Base-by-base conservation (phyloP, 2,797 vertebrate species). In the Sebastes alutus region DNA sequence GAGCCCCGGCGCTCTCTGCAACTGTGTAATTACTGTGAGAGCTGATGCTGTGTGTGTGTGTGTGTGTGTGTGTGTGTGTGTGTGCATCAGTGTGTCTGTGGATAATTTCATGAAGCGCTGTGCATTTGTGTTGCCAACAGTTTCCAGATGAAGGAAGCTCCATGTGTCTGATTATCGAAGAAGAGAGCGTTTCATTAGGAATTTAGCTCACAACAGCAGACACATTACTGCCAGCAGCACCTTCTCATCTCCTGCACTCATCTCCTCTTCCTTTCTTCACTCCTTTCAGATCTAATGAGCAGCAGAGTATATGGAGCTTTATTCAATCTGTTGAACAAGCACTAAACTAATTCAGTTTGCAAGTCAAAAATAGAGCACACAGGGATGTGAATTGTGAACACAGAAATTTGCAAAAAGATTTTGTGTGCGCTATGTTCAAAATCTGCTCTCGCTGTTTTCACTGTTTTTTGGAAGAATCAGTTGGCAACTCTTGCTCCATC, bases 21-120 rank as follows among this genome's bases (percentile, higher is more conserved):
- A 72, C 92, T 94, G 89, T 93, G 93, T 95, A 96, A 96, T 98
- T 96, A 96, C 94, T 91, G 92, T 54, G 86, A 92, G 84, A 87
- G 92, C 90, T 90, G 92, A 89, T 85, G 80, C 87, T 88, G 81
- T 82, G 85, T 88, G 63, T 78, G 81, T 78, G 87, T 71, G 55
- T 58, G 56, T 58, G 23, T 82, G 69, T 94, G 95, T 27, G 27
- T 82, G 85, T 88, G 81, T 82, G 87, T 82, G 70, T 94, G 95
- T 35, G 35, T 13, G 35, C 88, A 92, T 94, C 85, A 91, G 89
- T 92, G 91, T 95, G 95, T 95, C 95, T 93, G 88, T 91, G 95
- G 85, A 94, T 93, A 95, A 96, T 97, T 95, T 95, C 92, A 94
- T 94, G 93, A 96, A 92, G 81, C 78, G 56, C 62, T 79, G 72